These are phyloP conservation scores for Neotoxoptera formosana DNA, from an alignment of 1,140 invertebrate species.

Conservation along the genomic window DNA sequence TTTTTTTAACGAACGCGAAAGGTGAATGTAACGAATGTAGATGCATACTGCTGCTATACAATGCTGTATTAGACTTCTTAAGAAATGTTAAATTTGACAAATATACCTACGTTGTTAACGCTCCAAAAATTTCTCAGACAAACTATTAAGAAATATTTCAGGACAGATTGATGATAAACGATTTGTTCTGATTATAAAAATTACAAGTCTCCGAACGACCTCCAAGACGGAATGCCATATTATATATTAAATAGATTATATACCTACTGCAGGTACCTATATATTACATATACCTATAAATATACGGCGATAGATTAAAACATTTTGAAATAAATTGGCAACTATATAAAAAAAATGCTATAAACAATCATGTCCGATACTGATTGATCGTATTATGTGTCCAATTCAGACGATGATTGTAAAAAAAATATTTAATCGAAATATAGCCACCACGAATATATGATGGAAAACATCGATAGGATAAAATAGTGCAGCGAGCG, in stretches of 20 bases:
- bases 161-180: neutral
- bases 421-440: neutral
- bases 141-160: conserved; percentile 12
- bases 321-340: neutral
- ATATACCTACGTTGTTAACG: neutral
- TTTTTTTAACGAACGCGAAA: neutral
- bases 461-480: neutral
- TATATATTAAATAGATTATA: neutral
- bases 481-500: neutral
- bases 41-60: neutral
- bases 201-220: neutral
- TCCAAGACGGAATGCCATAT: neutral
- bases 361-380: neutral
- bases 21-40: neutral
- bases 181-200: conserved; percentile 22
- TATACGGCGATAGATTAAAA: neutral
- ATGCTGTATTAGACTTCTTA: conserved; percentile 1
- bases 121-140: neutral
- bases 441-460: neutral
- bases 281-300: neutral
- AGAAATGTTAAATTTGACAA: conserved; percentile 34
- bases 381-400: neutral
- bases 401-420: neutral
- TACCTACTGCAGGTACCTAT: no score
- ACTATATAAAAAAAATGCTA: neutral